Percentiles rank a stretch among this genome's conserved stretches.
Conservation (phyloP, 1,140 invertebrate species). For the Coboldia fuscipes region DNA sequence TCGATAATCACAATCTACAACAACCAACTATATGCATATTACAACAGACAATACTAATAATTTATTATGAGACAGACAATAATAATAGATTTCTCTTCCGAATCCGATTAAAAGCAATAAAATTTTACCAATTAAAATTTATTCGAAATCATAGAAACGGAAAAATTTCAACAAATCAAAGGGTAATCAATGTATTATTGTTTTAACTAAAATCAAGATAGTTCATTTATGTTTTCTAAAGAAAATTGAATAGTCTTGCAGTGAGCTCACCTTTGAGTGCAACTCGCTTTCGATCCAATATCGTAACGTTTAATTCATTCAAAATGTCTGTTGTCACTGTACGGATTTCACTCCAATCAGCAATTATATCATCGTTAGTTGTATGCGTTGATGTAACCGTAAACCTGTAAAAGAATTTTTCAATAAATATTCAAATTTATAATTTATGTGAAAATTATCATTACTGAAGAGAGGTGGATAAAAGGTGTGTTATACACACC, state of each 20-base stretch:
- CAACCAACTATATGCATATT: too few relatives aligned
- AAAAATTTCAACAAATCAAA: not conserved
- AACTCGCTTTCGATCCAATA: slow-evolving; percentile 34
- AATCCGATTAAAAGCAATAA: too few relatives aligned
- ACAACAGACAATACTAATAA: too few relatives aligned
- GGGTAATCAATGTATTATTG: not conserved
- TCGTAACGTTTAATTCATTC: slow-evolving; percentile 29
- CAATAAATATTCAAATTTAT: slow-evolving; percentile 21
- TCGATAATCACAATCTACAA: not conserved
- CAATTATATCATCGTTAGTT: slow-evolving; percentile 67
- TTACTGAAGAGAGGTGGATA: too few relatives aligned
- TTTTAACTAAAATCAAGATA: too few relatives aligned
- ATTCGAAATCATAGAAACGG: not conserved
- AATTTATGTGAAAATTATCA: slow-evolving; percentile 29
- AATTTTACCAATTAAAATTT: slow-evolving; percentile 4
- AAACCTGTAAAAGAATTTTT: slow-evolving; percentile 27
- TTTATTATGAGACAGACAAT: too few relatives aligned
- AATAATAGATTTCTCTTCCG: too few relatives aligned
- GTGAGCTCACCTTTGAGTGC: slow-evolving; percentile 40
- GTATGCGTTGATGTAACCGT: slow-evolving; percentile 83
- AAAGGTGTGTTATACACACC: too few relatives aligned
- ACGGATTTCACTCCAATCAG: slow-evolving; percentile 79
- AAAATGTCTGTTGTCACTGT: slow-evolving; percentile 52
- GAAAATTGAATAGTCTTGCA: not conserved
- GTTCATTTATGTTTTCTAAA: too few relatives aligned